Base-by-base conservation (phyloP, 2,113 vertebrate species). In the Hypomesus transpacificus region DNA sequence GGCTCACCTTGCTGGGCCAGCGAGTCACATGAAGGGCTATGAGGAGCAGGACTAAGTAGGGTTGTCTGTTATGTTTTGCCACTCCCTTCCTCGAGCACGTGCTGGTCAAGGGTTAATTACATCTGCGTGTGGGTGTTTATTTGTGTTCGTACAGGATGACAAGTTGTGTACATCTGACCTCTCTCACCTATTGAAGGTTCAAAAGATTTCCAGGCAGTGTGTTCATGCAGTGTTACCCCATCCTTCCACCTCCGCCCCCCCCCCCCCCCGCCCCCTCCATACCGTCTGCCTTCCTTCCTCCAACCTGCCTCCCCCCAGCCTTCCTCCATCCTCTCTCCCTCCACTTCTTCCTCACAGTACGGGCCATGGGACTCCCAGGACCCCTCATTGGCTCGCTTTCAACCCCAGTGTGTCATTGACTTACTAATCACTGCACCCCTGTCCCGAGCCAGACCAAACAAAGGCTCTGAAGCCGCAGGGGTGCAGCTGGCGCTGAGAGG, bases 51-150 rank as follows among this genome's bases (percentile, higher is more conserved):
- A 17, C 18, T 3, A 4, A 21, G 31, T 28, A 56, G 17, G 14
- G 20, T 21, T 24, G 20, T 34, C 73, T 70, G 67, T 74, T 50
- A 53, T 68, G 68, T 34, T 59, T 28, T 56, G 67, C 56, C 73
- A 78, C 11, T 70, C 56, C 66, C 14, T 58, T 68, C 64, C 14
- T 17, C 68, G n/a, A 3, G 16, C 51, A 62, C 52, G 60, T 18
- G 28, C 50, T 9, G 31, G 74, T 69, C 74, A 67, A 46, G 54
- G 67, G 69, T 70, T 69, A 64, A 76, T 69, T 66, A 14, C 9
- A 65, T 77, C 24, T 57, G 56, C 64, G 18, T 69, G 74, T 68
- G 69, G n/a, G 65, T 65, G 68, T 65, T 75, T 17, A 46, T 63
- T 56, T 73, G 73, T 69, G 9, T 31, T 1, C 1, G 31, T 20